Evolutionary conservation across 2,113 vertebrate genomes (phyloP).

Genomic region (Synodontis membranacea): DNA sequence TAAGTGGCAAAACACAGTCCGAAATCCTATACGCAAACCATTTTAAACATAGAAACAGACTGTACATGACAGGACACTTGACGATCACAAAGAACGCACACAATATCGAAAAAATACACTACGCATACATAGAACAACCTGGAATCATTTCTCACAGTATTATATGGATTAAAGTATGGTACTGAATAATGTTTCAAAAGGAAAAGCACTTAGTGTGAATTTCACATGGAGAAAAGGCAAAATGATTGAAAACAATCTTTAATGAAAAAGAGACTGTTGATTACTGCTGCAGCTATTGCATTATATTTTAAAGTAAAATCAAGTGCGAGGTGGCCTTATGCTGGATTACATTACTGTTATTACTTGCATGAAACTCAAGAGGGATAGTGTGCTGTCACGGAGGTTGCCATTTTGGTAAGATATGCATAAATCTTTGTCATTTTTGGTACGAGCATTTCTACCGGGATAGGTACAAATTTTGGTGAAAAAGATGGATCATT

Average conservation of each 20-base stretch:
- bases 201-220: not conserved
- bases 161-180: slow-evolving; percentile 24
- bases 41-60: slow-evolving; percentile 40
- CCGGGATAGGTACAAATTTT: not conserved
- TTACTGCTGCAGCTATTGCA: not conserved
- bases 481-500: not conserved
- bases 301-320: slow-evolving; percentile 1
- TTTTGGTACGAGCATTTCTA: not conserved
- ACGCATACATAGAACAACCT: slow-evolving; percentile 20
- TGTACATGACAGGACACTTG: slow-evolving; percentile 42
- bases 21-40: slow-evolving; percentile 34
- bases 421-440: not conserved
- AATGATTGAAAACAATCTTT: slow-evolving; percentile 21
- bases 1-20: slow-evolving; percentile 36
- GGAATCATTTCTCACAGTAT: slow-evolving; percentile 21
- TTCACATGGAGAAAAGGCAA: slow-evolving; percentile 8
- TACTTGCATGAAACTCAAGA: not conserved
- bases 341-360: not conserved
- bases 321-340: slow-evolving; percentile 10
- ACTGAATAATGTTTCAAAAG: not conserved
- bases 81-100: slow-evolving; percentile 29
- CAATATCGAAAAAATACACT: slow-evolving; percentile 29
- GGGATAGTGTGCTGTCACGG: not conserved
- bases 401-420: slow-evolving; percentile 8
- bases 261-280: slow-evolving; percentile 7